Evolutionary conservation across 2,888 invertebrate genomes (phyloP), one percentile per base, ranked within the genome.

Genomic region (Netelia inedita): DNA sequence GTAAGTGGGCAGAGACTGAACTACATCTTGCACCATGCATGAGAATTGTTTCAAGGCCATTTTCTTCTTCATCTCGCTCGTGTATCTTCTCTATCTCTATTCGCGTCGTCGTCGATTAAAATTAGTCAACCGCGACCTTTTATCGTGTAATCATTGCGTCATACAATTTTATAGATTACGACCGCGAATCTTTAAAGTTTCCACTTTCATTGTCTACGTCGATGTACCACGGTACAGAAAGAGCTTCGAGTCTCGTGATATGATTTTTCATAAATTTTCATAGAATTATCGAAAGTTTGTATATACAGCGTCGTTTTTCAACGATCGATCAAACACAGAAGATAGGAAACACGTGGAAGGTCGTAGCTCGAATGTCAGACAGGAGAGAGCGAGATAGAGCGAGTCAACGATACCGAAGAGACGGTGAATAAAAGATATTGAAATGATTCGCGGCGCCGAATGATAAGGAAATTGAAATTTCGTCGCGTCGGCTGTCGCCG

Each of bases 261-360:
- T 14, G 2, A 53, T 8, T 53, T 53, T 53, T 53, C 53, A 6
- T 14, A 53, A 53, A 6, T 53, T 53, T 53, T 16, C 11, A 14
- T 2, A 11, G 53, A 1, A 53, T 53, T n/a, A 35, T 35, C 35
- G 35, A 35, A 35, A 5, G 35, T 6, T 35, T 35, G 6, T 35
- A 35, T 6, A 35, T 6, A n/a, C n/a, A n/a, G 14, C 35, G 75
- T 21, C 68, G 35, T 65, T 71, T 87, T 85, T 82, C 71, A 83
- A 82, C 76, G 79, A 82, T 79, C 86, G 84, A 87, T 55, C 66
- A 87, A 68, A 83, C 85, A 76, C 59, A 73, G 19, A 72, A 16
- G 53, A 83, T 80, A 59, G 82, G 79, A 88, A 87, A 88, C 82
- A 88, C 43, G 53, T 79, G 68, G 71, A 85, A 85, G 79, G 85